Base-by-base conservation (phyloP, 2,797 vertebrate genomes). In the Rhincodon typus region DNA sequence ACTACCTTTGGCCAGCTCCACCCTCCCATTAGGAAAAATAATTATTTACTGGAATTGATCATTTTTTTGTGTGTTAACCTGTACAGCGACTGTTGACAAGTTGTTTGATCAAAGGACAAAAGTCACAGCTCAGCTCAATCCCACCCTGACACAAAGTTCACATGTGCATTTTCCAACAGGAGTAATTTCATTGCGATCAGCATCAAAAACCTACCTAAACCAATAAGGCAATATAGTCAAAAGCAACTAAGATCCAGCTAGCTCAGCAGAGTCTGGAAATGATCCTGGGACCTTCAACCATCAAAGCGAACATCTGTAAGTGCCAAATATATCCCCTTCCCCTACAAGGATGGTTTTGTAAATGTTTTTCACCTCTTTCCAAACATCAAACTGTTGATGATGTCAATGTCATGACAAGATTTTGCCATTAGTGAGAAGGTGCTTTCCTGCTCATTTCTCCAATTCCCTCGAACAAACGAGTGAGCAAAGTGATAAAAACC, bases 401-500 rank as follows among this genome's bases (percentile, higher is more conserved):
- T 96, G 96, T 98, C 98, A 0, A 98, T 96, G 96, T 98, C 98
- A 95, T 98, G 98, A 96, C 98, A 98, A 0, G 98, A 98, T 96
- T 98, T 98, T 23, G 98, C 97, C 96, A 98, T 96, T 96, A 98
- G 98, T 94, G 98, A 97, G 96, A 98, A 98, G 6, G 98, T 98
- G 96, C 98, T 98, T 95, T 98, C 98, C 0, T 96, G 97, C 96
- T 98, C 97, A n/a, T 98, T 98, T 96, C 98, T 98, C 98, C 98
- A 98, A 97, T 98, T 98, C n/a, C 98, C 98, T 96, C 98, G 97
- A 82, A 98, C 98, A 96, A 97, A 98, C 0, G 98, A 98, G 96
- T 98, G 98, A 93, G 98, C 98, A 96, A 98, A 98, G 96, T 98
- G 98, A 97, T 98, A 98, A 97, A 97, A 98, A 0, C 98, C 98